phyloP scores from a whole-genome alignment of 2,888 invertebrate genomes.

The Brenthis daphne region DNA sequence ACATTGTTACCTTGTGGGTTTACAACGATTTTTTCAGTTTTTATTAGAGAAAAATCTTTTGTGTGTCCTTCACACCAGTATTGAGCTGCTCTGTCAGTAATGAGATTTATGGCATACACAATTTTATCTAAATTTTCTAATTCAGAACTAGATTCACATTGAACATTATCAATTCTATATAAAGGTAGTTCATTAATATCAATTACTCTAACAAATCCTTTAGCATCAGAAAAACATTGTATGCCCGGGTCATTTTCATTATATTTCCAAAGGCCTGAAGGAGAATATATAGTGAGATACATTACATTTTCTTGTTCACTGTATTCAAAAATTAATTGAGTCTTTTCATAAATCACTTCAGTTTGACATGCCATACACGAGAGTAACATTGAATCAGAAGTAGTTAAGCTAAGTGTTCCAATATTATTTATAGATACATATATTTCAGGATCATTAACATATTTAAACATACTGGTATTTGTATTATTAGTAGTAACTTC shows the following conservation, averaged over 20 bases:
- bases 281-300: constrained; percentile 79
- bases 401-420: constrained; percentile 54
- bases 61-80: constrained; percentile 86
- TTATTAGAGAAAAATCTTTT: constrained; percentile 72
- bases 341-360: constrained; percentile 55
- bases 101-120: constrained; percentile 77
- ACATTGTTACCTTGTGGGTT: constrained; percentile 63
- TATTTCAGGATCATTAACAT: constrained; percentile 28
- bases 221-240: constrained; percentile 84
- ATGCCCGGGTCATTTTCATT: constrained; percentile 71
- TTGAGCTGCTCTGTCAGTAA: constrained; percentile 79
- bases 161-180: constrained; percentile 42
- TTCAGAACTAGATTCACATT: constrained; percentile 27
- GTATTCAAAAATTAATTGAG: constrained; percentile 65
- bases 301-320: constrained; percentile 56
- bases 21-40: constrained; percentile 77
- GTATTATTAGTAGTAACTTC: constrained; percentile 4
- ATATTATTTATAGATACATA: constrained; percentile 61
- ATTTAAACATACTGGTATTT: constrained; percentile 8
- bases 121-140: constrained; percentile 46
- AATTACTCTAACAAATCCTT: constrained; percentile 73
- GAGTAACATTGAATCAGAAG: constrained; percentile 45
- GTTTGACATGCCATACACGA: constrained; percentile 71
- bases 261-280: constrained; percentile 79
- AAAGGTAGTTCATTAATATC: constrained; percentile 63